A percentile compares a stretch with the other conserved stretches of the same genome.
phyloP scores from a whole-genome alignment of 1,140 invertebrate species.

The Bicyclus anynana region DNA sequence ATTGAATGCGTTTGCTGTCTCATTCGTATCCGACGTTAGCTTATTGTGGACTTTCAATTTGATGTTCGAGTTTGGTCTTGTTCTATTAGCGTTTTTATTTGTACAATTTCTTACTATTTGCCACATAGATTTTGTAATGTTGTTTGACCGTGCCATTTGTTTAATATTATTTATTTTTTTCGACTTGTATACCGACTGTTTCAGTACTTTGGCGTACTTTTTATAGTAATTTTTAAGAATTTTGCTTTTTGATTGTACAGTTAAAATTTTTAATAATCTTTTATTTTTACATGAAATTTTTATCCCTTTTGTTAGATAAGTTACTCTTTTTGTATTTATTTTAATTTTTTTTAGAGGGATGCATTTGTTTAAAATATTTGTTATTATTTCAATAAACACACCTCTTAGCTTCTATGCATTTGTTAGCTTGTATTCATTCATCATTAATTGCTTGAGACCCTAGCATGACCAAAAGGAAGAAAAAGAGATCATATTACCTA shows the following conservation, averaged over 20 bases:
- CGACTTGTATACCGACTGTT: constrained; percentile 17
- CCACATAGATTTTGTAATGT: constrained; percentile 19
- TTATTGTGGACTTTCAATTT: constrained; percentile 16
- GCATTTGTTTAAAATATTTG: constrained; percentile 17
- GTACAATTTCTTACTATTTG: constrained; percentile 17
- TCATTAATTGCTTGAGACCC: too few relatives aligned
- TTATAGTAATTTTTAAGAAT: constrained; percentile 23
- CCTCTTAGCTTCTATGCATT: too few relatives aligned
- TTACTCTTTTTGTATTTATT: constrained; percentile 4
- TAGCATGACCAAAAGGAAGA: too few relatives aligned
- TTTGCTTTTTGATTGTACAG: constrained; percentile 17
- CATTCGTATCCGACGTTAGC: constrained; percentile 6
- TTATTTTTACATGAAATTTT: constrained; percentile 31
- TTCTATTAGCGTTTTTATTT: constrained; percentile 17
- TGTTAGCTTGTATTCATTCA: too few relatives aligned
- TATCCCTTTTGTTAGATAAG: constrained; percentile 23
- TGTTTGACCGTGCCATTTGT: constrained; percentile 13
- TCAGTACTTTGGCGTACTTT: constrained; percentile 21
- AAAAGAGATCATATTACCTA: too few relatives aligned
- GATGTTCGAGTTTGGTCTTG: constrained; percentile 1
- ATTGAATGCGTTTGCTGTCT: constrained; percentile 11
- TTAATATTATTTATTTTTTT: constrained; percentile 20
- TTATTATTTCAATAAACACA: too few relatives aligned
- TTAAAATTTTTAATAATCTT: constrained; percentile 28
- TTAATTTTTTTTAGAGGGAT: constrained; percentile 28